Evolutionary conservation across 2,888 invertebrate species (phyloP), one percentile per base, ranked within the genome.

Genomic region (Hypercompe scribonia): DNA sequence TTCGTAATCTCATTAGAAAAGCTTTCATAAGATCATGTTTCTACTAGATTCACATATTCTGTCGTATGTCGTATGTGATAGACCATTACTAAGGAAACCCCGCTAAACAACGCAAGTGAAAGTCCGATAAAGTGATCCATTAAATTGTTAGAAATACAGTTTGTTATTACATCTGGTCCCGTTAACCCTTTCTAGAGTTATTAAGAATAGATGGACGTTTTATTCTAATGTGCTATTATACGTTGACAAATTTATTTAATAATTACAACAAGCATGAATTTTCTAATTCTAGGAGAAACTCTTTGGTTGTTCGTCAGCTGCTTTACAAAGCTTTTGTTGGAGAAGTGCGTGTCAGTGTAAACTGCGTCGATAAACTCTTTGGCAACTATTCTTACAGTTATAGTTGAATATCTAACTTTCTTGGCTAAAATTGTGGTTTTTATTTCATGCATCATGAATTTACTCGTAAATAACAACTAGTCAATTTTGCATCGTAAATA

Each of bases 91-190:
- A 15, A 74, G 69, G 68, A 70, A 65, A 73, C 67, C 34, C 65
- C 11, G 58, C 70, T 66, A 72, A 76, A 76, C 66, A 71, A 71
- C 58, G 70, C 65, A n/a, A 54, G 33, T 21, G 64, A 39, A 73
- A 70, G 73, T 72, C 65, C 71, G 70, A 74, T 80, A 76, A 74
- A 70, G 61, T 42, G 70, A 76, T 72, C 73, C 69, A 74, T 78
- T 72, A 71, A 72, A 36, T 34, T 33, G 65, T 36, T 65, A 46
- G 28, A 54, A 36, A 36, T 36, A 34, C 54, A 28, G 34, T 70
- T 39, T 61, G 69, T 63, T 61, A 31, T 31, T 31, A 28, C 42
- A 31, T 39, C 36, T n/a, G 31, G 28, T 10, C 3, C 36, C 61
- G 28, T 42, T 28, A 36, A 68, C 68, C 34, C 39, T 36, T 42